Evolutionary conservation across 92 coral and sea anemone genomes (phyloP).

Genomic region (Paragorgia papillata): DNA sequence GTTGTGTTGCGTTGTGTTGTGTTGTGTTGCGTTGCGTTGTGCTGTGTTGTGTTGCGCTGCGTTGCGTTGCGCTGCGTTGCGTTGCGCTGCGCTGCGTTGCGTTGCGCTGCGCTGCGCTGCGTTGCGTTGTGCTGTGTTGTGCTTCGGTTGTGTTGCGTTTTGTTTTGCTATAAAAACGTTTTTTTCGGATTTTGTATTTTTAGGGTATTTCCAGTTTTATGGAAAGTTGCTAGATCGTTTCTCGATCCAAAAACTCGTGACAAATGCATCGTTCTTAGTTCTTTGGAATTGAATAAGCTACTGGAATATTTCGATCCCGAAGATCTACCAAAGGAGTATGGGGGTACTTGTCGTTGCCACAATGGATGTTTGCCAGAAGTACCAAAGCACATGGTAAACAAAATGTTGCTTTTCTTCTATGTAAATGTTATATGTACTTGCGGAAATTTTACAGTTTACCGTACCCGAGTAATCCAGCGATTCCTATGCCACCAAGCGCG

Average conservation of each 20-base stretch:
- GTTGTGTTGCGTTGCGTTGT: too few relatives aligned
- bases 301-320: slow-evolving; percentile 80
- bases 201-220: slow-evolving; percentile 92
- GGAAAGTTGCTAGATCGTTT: slow-evolving; percentile 86
- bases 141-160: not conserved
- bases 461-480: too few relatives aligned
- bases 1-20: too few relatives aligned
- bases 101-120: not conserved
- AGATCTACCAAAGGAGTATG: slow-evolving; percentile 85
- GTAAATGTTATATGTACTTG: too few relatives aligned
- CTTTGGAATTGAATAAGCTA: slow-evolving; percentile 68
- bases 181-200: not conserved
- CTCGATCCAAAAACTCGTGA: slow-evolving; percentile 89
- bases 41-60: too few relatives aligned
- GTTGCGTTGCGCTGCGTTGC: too few relatives aligned
- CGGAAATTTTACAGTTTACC: too few relatives aligned
- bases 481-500: too few relatives aligned
- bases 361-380: slow-evolving; percentile 88
- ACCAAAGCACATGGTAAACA: slow-evolving; percentile 96
- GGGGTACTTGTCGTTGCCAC: slow-evolving; percentile 83
- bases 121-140: not conserved
- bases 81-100: too few relatives aligned
- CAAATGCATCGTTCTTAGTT: slow-evolving; percentile 81
- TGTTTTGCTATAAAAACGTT: not conserved
- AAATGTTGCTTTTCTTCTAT: too few relatives aligned